Evolutionary conservation across 2,113 vertebrate species (phyloP).

Genomic region (Carettochelys insculpta): DNA sequence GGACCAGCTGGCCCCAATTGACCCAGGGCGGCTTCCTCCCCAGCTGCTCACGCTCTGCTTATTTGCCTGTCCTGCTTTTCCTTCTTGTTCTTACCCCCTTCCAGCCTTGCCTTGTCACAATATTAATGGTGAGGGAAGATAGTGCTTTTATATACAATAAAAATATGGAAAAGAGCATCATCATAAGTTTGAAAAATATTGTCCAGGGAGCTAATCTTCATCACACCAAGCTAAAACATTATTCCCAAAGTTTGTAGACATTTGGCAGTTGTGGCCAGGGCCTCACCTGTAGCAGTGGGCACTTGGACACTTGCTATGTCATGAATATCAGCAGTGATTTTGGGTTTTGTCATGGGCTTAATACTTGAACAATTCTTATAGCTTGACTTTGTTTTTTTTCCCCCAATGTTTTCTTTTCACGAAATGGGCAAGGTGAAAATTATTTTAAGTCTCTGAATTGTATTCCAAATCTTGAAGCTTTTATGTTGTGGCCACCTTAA

Average conservation of each 20-base stretch:
- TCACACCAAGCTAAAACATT: not conserved
- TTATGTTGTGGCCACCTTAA: not conserved
- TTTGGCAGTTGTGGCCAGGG: not conserved
- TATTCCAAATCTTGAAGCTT: not conserved
- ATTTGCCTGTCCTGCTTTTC: too few relatives aligned
- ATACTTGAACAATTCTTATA: not conserved
- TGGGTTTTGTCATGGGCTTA: accelerated
- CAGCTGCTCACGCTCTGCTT: too few relatives aligned
- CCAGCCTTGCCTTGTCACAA: too few relatives aligned
- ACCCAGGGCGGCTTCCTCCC: too few relatives aligned
- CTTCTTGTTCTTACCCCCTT: too few relatives aligned
- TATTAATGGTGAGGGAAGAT: too few relatives aligned
- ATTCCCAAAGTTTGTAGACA: not conserved
- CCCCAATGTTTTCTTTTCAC: not conserved
- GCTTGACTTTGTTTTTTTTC: not conserved
- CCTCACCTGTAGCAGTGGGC: not conserved
- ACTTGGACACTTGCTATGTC: not conserved
- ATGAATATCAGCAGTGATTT: not conserved
- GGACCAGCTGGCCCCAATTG: too few relatives aligned
- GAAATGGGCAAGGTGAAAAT: not conserved
- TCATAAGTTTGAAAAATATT: too few relatives aligned
- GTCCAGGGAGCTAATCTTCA: too few relatives aligned
- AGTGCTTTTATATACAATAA: too few relatives aligned
- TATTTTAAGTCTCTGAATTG: not conserved
- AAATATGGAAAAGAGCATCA: too few relatives aligned